Percentiles rank a stretch among this genome's conserved stretches.
Evolutionary conservation across 1,140 invertebrate species (phyloP).

Genomic region (honey bee (Apis mellifera)): DNA sequence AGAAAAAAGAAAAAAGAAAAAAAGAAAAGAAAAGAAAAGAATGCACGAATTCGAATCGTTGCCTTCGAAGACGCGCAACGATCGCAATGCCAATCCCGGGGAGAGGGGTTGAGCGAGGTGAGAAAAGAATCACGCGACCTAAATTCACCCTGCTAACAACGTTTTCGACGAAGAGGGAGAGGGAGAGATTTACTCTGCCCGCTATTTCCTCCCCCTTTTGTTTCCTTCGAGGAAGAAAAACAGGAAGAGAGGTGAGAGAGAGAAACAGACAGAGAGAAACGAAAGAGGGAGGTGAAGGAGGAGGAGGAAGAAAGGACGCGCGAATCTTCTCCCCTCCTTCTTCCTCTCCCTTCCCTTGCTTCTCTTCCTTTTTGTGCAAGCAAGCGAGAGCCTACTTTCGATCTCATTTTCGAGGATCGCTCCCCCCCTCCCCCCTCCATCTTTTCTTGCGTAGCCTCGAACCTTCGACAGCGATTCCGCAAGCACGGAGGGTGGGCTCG

Average conservation of each 20-base stretch:
- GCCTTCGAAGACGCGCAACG: background rate
- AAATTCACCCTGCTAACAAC: conserved; percentile 51
- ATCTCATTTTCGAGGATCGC: conserved; percentile 63
- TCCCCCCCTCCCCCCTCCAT: conserved; percentile 59
- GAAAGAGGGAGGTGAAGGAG: too few species aligned
- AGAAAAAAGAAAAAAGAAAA: too few species aligned
- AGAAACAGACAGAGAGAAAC: background rate
- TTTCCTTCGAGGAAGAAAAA: background rate
- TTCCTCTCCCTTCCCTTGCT: conserved; percentile 20
- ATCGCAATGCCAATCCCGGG: background rate
- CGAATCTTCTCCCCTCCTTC: conserved; percentile 44
- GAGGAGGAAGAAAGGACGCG: too few species aligned
- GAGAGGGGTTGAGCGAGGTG: background rate
- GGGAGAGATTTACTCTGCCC: background rate
- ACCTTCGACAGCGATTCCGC: conserved; percentile 58
- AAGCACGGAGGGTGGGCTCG: background rate
- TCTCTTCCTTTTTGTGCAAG: conserved; percentile 6
- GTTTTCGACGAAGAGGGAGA: conserved; percentile 28
- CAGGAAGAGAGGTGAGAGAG: background rate
- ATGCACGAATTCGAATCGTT: too few species aligned
- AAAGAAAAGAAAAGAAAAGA: too few species aligned
- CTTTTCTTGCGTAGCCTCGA: conserved; percentile 50
- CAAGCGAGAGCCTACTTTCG: conserved; percentile 57
- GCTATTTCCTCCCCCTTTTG: conserved; percentile 2
- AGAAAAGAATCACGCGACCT: conserved; percentile 38